Evolutionary conservation across 2,888 invertebrate genomes (phyloP).

Genomic region (Athalia rosae): DNA sequence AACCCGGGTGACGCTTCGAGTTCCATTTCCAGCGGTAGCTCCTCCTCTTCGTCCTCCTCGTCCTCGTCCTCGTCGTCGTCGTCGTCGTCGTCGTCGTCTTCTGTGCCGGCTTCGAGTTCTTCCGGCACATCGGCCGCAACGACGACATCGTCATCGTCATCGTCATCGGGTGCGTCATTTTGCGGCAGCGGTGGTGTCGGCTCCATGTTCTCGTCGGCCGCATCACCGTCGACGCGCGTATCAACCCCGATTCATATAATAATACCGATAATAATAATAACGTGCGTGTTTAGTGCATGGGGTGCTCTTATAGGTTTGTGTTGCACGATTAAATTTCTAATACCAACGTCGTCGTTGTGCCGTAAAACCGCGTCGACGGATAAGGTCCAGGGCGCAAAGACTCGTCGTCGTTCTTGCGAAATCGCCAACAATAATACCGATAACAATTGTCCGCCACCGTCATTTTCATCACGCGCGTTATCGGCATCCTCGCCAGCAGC

Average conservation of each 20-base stretch:
- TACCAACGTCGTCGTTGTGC: slow-evolving; percentile 23
- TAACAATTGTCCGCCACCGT: not conserved
- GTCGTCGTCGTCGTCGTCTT: slow-evolving; percentile 55
- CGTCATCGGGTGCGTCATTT: slow-evolving; percentile 58
- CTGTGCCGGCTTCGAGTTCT: too few relatives aligned
- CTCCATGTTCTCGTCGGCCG: slow-evolving; percentile 69
- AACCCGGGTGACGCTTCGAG: too few relatives aligned
- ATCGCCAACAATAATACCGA: not conserved
- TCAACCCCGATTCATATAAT: slow-evolving; percentile 56
- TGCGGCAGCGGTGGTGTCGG: slow-evolving; percentile 65
- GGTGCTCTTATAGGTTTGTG: slow-evolving; percentile 73
- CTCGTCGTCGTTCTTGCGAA: not conserved
- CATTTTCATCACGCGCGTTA: not conserved
- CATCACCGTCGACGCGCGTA: slow-evolving; percentile 63
- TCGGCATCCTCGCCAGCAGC: not conserved
- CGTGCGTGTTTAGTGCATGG: slow-evolving; percentile 70
- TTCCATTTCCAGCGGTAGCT: too few relatives aligned
- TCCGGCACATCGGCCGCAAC: slow-evolving; percentile 17
- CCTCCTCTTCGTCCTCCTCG: slow-evolving; percentile 34
- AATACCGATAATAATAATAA: slow-evolving; percentile 51
- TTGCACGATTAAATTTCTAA: slow-evolving; percentile 54
- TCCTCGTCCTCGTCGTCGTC: slow-evolving; percentile 51
- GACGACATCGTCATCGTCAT: slow-evolving; percentile 52
- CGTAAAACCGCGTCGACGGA: not conserved
- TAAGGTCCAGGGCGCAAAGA: not conserved